Base-by-base conservation (phyloP, 2,113 vertebrate genomes). In the Spermophilus dauricus region DNA sequence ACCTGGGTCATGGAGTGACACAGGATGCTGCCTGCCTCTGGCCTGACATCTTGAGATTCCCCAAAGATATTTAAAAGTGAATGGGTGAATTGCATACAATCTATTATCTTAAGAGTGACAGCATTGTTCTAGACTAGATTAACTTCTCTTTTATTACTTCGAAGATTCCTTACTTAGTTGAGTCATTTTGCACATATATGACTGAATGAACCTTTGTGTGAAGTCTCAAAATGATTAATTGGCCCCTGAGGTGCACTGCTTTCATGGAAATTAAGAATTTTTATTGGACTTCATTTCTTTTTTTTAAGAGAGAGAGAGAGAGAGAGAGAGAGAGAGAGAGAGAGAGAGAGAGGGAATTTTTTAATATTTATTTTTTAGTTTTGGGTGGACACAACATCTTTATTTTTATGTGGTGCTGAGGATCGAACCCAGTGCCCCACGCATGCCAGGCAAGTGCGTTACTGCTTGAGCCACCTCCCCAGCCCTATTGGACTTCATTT, bases 211-310 rank as follows among this genome's bases (percentile, higher is more conserved):
- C 6, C 8, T 95, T 24, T 77, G 39, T 89, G 81, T 96, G 53
- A 97, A 96, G 42, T 91, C 88, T 39, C 14, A 94, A 80, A 84
- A 90, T 39, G 48, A 82, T 85, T 95, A 86, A 94, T 84, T 97
- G 89, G 97, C 42, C 45, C 3, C n/a, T 80, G 61, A 86, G 89
- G 26, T 76, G 13, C 78, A 84, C 56, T 4, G 4, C 94, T 86
- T 96, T 80, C 30, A 90, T 86, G 75, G 37, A 87, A 80, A 89
- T 95, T 96, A 73, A 95, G 81, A 58, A 87, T 80, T 86, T 78
- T 34, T 65, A 61, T 75, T 51, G 69, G n/a, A 9, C 61, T 97
- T 90, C 18, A 69, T 72, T 92, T 96, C 45, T 81, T 45, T 45
- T 45, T 45, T 45, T 45, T 45, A 8, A 45, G 42, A 45, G 42